Evolutionary conservation across 2,113 vertebrate genomes (phyloP), one percentile per base, ranked within the genome.

Genomic region (Larimichthys polyactis): DNA sequence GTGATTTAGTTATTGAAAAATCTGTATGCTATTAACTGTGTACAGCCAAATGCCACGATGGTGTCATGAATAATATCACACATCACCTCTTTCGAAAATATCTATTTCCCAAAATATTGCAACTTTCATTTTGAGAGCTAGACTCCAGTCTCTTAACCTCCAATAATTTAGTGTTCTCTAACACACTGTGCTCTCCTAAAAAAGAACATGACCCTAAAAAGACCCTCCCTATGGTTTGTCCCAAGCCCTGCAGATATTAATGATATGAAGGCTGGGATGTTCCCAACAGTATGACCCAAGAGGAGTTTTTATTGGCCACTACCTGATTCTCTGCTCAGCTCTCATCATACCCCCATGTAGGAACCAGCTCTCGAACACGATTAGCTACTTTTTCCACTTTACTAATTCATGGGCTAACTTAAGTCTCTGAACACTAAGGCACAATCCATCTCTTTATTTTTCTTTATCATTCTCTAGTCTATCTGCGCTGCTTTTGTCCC

Each of bases 321-420:
- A 71, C 75, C 79, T 87, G 84, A 69, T 60, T 85, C 71, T 84
- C 59, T 71, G 55, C 68, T 68, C 73, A 64, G 58, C 81, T 68
- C 81, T 71, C 49, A 74, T 72, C 79, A 40, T 75, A 77, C 77
- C 68, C 66, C 73, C 78, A 71, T 87, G 74, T 86, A 85, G 72
- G 79, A 82, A 82, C 67, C 83, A 79, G 73, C 84, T 82, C 84
- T 78, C 72, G 80, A 90, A 95, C 94, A 94, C 7, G 90, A 91
- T 93, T 94, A 95, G 87, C 79, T 94, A 95, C 87, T 95, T 95
- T 40, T 94, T 91, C 90, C 91, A 90, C 93, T 95, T 95, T 94
- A 95, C 93, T 96, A 95, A 96, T 97, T 96, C 94, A 96, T 95
- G 89, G 89, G 57, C 82, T 91, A 81, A 90, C 94, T 92, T 93